Evolutionary conservation across 1,140 invertebrate genomes (phyloP).

Genomic region (Chironomus striatipennis): DNA sequence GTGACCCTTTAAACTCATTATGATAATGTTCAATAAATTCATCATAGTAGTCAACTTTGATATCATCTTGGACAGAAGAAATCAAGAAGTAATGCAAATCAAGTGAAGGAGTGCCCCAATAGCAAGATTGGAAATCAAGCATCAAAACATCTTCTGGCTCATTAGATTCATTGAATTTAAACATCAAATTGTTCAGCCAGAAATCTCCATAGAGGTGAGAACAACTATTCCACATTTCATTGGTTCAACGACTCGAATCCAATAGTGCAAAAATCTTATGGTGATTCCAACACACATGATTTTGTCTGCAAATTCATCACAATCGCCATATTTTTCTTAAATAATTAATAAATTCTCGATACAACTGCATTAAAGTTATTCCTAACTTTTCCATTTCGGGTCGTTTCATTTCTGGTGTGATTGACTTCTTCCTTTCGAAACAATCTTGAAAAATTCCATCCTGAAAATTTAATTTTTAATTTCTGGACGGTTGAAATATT

Average conservation of each 20-base stretch:
- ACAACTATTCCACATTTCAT: neutral
- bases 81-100: neutral
- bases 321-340: neutral
- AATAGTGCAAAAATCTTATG: neutral
- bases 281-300: neutral
- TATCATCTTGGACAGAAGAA: neutral
- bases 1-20: neutral
- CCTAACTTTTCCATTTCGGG: slow-evolving; percentile 43
- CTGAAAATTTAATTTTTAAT: neutral
- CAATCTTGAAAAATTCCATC: neutral
- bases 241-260: neutral
- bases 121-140: neutral
- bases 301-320: neutral
- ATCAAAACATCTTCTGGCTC: slow-evolving; percentile 33
- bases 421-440: neutral
- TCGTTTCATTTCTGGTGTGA: neutral
- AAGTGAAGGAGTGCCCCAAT: neutral
- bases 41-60: neutral
- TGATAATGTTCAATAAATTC: neutral
- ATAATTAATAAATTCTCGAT: neutral
- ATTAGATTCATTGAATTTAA: slow-evolving; percentile 45
- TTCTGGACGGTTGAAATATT: too few species aligned
- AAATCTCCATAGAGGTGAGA: slow-evolving; percentile 47
- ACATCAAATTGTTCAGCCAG: slow-evolving; percentile 59
- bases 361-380: slow-evolving; percentile 31